These are phyloP conservation scores for Trachelus troglodyta DNA, from an alignment of 2,888 invertebrate species.

Conservation along the genomic window DNA sequence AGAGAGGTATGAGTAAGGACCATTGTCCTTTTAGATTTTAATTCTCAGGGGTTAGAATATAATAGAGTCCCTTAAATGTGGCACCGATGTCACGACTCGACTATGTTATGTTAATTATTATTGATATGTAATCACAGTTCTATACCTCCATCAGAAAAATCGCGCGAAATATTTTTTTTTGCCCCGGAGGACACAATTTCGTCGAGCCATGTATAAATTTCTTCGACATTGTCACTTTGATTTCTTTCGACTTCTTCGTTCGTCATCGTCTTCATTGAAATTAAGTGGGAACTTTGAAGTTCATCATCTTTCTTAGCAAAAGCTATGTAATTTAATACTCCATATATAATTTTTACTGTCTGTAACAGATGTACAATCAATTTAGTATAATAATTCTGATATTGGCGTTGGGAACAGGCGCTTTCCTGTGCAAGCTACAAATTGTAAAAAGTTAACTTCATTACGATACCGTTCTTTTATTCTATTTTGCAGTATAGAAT, in stretches of 20 bases:
- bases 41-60: not conserved
- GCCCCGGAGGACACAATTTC: conserved; percentile 68
- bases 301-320: not conserved
- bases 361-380: not conserved
- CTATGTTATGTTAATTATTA: not conserved
- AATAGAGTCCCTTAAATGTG: not conserved
- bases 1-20: too few species aligned
- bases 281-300: not conserved
- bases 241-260: conserved; percentile 11
- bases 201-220: conserved; percentile 68
- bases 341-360: not conserved
- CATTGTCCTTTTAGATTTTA: not conserved
- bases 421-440: not conserved
- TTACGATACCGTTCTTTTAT: not conserved
- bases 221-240: conserved; percentile 48
- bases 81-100: not conserved
- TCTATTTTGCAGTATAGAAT: not conserved
- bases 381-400: not conserved
- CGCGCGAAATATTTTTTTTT: conserved; percentile 76
- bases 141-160: conserved; percentile 80
- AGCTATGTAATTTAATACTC: not conserved
- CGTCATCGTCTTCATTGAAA: not conserved
- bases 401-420: not conserved
- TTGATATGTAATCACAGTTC: conserved; percentile 4
- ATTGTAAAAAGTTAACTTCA: not conserved